A percentile compares a stretch with the other conserved stretches of the same genome.
Evolutionary conservation across 2,113 vertebrate genomes (phyloP).

Genomic region (Bubo bubo): DNA sequence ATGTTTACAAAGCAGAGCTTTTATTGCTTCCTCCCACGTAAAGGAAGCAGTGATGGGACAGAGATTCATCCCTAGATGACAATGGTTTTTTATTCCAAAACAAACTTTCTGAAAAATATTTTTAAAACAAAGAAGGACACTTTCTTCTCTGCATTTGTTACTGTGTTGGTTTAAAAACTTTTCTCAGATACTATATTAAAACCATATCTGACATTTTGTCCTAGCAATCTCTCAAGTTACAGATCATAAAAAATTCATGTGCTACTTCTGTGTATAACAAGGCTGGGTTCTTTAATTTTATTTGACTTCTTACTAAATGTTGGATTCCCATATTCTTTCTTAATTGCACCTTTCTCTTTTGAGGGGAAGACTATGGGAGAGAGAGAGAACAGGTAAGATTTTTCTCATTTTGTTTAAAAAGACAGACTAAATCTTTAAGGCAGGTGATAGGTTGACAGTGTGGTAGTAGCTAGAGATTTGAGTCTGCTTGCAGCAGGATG

Average conservation of each 20-base stretch:
- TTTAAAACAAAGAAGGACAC: background rate
- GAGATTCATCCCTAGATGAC: constrained; percentile 58
- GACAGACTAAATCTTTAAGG: background rate
- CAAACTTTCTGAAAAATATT: constrained; percentile 26
- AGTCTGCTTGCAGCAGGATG: background rate
- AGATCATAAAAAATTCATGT: background rate
- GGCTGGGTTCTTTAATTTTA: background rate
- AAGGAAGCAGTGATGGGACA: constrained; percentile 51
- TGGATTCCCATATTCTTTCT: background rate
- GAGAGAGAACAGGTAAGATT: background rate
- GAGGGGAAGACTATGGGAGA: background rate
- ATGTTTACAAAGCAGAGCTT: constrained; percentile 46
- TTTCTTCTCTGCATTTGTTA: background rate
- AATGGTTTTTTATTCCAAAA: constrained; percentile 30
- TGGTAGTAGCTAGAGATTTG: background rate
- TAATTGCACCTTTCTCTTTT: background rate
- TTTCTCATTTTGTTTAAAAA: background rate
- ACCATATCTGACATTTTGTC: background rate
- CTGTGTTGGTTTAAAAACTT: background rate
- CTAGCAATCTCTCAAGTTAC: background rate
- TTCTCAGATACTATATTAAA: background rate
- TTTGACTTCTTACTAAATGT: background rate
- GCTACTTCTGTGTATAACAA: background rate
- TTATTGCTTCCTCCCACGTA: constrained; percentile 48
- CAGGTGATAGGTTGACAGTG: background rate